Conservation (phyloP, 1,140 invertebrate species). For the Drosophila eugracilis region DNA sequence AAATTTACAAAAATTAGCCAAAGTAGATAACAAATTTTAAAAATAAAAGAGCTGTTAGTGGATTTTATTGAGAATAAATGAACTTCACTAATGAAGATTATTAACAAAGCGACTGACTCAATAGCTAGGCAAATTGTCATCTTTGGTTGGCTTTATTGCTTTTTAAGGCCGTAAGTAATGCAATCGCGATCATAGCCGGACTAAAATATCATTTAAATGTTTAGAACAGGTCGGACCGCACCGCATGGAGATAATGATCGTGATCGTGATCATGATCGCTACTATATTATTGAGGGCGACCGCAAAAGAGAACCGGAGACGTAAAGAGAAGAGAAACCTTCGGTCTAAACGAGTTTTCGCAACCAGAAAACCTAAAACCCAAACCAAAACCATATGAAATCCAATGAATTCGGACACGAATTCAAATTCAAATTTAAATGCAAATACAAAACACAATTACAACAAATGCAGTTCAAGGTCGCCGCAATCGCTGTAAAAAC, state of each 20-base stretch:
- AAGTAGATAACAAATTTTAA: neutral
- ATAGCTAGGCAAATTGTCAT: neutral
- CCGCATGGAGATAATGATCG: slow-evolving; percentile 12
- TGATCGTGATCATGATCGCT: slow-evolving; percentile 19
- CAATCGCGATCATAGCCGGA: slow-evolving; percentile 1
- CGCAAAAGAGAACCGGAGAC: slow-evolving; percentile 21
- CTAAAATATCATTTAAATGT: slow-evolving; percentile 2
- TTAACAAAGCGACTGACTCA: slow-evolving; percentile 3
- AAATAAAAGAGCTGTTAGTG: too few relatives aligned
- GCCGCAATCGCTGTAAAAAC: slow-evolving; percentile 14
- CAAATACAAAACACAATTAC: slow-evolving; percentile 18
- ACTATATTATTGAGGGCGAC: slow-evolving; percentile 3
- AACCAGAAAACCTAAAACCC: too few relatives aligned
- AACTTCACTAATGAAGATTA: neutral
- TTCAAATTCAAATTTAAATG: slow-evolving; percentile 19
- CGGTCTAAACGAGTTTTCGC: slow-evolving; percentile 23
- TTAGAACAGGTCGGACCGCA: slow-evolving; percentile 25
- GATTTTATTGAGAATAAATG: too few relatives aligned
- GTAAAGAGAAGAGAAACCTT: slow-evolving; percentile 21
- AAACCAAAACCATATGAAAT: slow-evolving; percentile 9
- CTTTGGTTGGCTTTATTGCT: neutral
- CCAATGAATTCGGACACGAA: slow-evolving; percentile 1
- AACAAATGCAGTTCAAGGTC: slow-evolving; percentile 41
- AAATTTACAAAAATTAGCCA: neutral
- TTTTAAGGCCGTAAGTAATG: slow-evolving; percentile 9